Base-by-base conservation (phyloP, 2,113 vertebrate genomes). In the Corydoras sp. region DNA sequence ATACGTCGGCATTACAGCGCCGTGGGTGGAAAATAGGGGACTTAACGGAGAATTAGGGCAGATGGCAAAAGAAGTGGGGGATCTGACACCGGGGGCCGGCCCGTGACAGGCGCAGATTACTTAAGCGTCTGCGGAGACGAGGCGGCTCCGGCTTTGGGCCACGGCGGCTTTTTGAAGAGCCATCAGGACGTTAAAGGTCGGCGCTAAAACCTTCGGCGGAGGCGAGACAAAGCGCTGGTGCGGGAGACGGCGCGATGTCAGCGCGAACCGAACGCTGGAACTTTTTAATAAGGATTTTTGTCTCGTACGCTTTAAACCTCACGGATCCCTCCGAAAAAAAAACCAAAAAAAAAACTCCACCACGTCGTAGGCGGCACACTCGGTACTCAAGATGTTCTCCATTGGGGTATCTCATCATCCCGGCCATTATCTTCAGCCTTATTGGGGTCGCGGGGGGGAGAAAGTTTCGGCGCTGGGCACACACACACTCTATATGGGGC, bases 31-130 rank as follows among this genome's bases (percentile, higher is more conserved):
- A 85, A 65, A 77, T 32, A 69, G 67, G 75, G 82, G 85, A 85
- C 85, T 89, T 86, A 89, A 84, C 79, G 72, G 81, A 82, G 69
- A 73, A 73, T 73, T 76, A 75, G 82, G 81, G 81, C 49, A 79
- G 85, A 89, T 85, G 81, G 61, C 65, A 68, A 68, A 65, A 80
- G 72, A 83, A 79, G 73, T 18, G 76, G 55, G 29, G 71, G 78
- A 85, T 89, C 82, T 78, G 84, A 82, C 84, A 78, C 67, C 81
- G 76, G 75, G 18, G 75, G 82, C 76, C 72, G 62, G 78, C 75
- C 65, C 65, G 73, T 83, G 85, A 85, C 83, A 81, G 75, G 68
- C 81, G 58, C 77, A 88, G 86, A 89, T 89, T 88, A 87, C 74
- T 71, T 58, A 58, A 82, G 77, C 63, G 75, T 80, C 77, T 58